A percentile compares a stretch with the other conserved stretches of the same genome.
These are phyloP conservation scores for Drosophila stalkeri DNA, from an alignment of 2,888 invertebrate species.

Conservation along the genomic window DNA sequence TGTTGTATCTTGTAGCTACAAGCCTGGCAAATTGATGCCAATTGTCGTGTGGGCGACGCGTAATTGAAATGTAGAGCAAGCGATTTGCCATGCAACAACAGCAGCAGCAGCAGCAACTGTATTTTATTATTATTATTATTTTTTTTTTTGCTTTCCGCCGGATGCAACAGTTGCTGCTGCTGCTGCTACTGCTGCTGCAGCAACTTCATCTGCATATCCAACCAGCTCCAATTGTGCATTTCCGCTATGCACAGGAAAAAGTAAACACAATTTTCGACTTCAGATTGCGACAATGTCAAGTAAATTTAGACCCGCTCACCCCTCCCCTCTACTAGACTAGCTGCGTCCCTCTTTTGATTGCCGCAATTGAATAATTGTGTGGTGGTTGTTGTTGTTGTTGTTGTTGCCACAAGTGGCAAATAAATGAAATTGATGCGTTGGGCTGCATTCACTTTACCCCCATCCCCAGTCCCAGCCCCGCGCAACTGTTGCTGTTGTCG, in stretches of 20 bases:
- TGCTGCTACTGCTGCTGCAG: neutral
- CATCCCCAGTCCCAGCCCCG: neutral
- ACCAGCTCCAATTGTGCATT: constrained; percentile 45
- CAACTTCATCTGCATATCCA: constrained; percentile 59
- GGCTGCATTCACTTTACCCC: constrained; percentile 38
- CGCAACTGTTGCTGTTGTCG: constrained; percentile 42
- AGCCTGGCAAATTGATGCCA: constrained; percentile 65
- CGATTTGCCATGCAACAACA: constrained; percentile 31
- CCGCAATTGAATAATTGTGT: constrained; percentile 79
- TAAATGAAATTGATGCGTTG: constrained; percentile 79
- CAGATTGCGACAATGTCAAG: constrained; percentile 59
- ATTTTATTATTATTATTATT: too few species aligned
- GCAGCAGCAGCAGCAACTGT: neutral
- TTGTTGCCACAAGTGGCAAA: constrained; percentile 78
- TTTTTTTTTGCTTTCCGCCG: constrained; percentile 49
- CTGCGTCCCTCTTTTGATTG: constrained; percentile 24
- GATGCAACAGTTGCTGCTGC: constrained; percentile 37
- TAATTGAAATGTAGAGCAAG: constrained; percentile 77
- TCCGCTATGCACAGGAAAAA: constrained; percentile 35
- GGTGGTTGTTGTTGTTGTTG: constrained; percentile 42
- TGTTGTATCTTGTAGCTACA: constrained; percentile 62
- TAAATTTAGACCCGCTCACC: neutral
- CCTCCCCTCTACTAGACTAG: neutral
- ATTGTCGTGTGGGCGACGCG: constrained; percentile 64
- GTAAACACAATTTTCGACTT: constrained; percentile 21